Evolutionary conservation across 2,797 vertebrate genomes (phyloP).

Genomic region (Squalus acanthias): DNA sequence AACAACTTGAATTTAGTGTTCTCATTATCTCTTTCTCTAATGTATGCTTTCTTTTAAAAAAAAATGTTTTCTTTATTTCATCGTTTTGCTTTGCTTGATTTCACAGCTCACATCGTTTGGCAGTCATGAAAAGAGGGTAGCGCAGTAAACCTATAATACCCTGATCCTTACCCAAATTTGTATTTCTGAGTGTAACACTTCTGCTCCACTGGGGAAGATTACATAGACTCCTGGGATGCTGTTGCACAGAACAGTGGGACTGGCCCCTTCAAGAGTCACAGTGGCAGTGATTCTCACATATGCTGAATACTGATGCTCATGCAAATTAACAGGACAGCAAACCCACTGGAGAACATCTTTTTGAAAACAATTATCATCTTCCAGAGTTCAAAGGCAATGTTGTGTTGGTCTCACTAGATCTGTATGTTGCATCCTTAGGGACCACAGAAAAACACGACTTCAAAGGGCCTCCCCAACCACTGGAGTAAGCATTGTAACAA

Average conservation of each 20-base stretch:
- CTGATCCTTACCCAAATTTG: background rate
- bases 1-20: background rate
- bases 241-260: background rate
- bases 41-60: background rate
- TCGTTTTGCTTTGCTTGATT: background rate
- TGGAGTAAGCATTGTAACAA: slow-evolving; percentile 13
- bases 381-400: slow-evolving; percentile 11
- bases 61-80: background rate
- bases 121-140: background rate
- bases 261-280: background rate
- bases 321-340: slow-evolving; percentile 31
- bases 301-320: slow-evolving; percentile 33
- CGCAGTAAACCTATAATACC: background rate
- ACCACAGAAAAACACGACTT: background rate
- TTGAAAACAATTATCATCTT: slow-evolving; percentile 29
- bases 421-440: background rate
- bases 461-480: background rate
- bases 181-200: background rate
- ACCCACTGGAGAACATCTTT: slow-evolving; percentile 24
- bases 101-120: background rate
- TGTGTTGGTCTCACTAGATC: background rate
- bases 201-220: slow-evolving; percentile 17
- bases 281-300: slow-evolving; percentile 1
- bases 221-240: background rate
- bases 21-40: background rate